Evolutionary conservation across 2,888 invertebrate species (phyloP).

Genomic region (Pseudococcus longispinus): DNA sequence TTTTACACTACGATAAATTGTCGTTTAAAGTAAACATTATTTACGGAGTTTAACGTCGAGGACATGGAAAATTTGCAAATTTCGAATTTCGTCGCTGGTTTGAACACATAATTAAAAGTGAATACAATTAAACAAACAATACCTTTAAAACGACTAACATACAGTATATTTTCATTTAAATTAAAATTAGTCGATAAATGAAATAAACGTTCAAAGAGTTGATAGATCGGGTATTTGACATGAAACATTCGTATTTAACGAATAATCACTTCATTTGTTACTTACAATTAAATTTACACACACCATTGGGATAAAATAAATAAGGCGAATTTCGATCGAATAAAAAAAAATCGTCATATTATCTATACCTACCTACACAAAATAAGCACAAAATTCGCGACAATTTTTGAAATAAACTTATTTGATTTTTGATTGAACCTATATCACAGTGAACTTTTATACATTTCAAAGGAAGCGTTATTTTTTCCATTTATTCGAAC

Average conservation of each 20-base stretch:
- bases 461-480: not conserved
- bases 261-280: not conserved
- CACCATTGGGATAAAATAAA: not conserved
- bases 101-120: constrained; percentile 25
- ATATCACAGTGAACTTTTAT: too few species aligned
- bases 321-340: not conserved
- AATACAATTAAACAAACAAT: constrained; percentile 25
- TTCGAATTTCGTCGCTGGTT: not conserved
- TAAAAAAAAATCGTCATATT: not conserved
- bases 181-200: not conserved
- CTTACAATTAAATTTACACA: not conserved
- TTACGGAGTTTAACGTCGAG: not conserved
- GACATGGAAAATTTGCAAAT: not conserved
- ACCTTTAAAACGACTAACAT: constrained; percentile 4
- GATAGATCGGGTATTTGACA: not conserved
- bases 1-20: not conserved
- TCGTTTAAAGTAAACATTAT: not conserved
- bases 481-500: not conserved
- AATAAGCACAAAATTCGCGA: too few species aligned
- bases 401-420: too few species aligned
- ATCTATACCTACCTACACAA: too few species aligned
- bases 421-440: too few species aligned
- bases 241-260: not conserved
- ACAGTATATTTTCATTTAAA: not conserved
- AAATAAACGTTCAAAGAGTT: not conserved